Percentiles rank a stretch among this genome's conserved stretches.
Evolutionary conservation across 2,797 vertebrate species (phyloP).

Genomic region (Pipistrellus nathusii): DNA sequence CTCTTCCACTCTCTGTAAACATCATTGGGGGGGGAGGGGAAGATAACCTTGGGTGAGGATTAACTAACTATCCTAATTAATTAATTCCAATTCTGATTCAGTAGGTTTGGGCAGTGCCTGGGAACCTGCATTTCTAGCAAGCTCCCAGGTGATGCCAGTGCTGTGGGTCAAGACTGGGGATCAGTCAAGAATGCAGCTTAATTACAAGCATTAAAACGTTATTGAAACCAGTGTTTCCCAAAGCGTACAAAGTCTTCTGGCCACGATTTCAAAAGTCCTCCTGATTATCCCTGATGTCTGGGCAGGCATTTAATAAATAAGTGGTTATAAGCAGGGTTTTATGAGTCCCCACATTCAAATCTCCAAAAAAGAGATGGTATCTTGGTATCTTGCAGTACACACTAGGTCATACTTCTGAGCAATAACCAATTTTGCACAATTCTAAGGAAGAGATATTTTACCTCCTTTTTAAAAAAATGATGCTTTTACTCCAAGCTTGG

Average conservation of each 20-base stretch:
- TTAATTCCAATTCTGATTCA: not conserved
- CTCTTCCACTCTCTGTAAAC: too few species aligned
- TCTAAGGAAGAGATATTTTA: conserved; percentile 21
- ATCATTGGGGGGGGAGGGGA: too few species aligned
- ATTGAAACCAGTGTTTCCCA: not conserved
- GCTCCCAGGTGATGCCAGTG: not conserved
- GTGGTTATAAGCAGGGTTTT: not conserved
- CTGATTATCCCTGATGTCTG: not conserved
- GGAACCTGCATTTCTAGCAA: not conserved
- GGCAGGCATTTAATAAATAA: not conserved
- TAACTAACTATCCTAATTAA: too few species aligned
- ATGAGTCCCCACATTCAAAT: not conserved
- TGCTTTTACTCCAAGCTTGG: not conserved
- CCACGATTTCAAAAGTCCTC: not conserved
- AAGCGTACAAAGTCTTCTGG: not conserved
- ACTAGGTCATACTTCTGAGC: not conserved
- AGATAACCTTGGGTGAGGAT: too few species aligned
- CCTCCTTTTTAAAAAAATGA: not conserved
- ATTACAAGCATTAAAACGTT: not conserved
- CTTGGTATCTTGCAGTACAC: not conserved
- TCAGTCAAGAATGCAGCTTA: not conserved
- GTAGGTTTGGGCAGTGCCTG: not conserved
- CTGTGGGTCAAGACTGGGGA: not conserved
- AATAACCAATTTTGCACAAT: conserved; percentile 14
- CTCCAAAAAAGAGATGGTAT: not conserved